These are phyloP conservation scores for Gambelia wislizenii DNA, from an alignment of 2,797 vertebrate genomes.

Conservation along the genomic window DNA sequence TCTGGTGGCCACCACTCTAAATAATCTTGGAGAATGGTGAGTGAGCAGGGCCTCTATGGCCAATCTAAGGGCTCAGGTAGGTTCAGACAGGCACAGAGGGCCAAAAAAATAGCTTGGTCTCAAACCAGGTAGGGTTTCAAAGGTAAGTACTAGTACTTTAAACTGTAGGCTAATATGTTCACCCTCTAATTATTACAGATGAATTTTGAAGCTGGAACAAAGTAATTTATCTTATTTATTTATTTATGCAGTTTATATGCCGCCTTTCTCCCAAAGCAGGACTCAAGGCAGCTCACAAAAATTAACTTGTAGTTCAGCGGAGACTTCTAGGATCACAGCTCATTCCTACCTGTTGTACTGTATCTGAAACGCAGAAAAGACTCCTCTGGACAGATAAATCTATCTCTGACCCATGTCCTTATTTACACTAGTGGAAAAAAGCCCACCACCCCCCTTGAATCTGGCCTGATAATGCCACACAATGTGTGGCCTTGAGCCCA, in stretches of 20 bases:
- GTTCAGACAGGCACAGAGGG: background rate
- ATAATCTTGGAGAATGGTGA: background rate
- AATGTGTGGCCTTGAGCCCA: too few relatives aligned
- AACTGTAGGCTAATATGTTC: background rate
- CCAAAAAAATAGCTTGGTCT: too few relatives aligned
- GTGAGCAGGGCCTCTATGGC: background rate
- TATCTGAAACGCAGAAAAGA: too few relatives aligned
- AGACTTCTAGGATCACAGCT: background rate
- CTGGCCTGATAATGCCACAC: too few relatives aligned
- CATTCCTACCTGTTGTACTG: background rate
- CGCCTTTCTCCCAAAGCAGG: too few relatives aligned
- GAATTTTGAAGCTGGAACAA: background rate
- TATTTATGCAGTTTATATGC: too few relatives aligned
- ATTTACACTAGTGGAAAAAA: too few relatives aligned
- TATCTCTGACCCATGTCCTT: too few relatives aligned
- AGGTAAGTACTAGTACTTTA: background rate
- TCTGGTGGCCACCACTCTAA: background rate
- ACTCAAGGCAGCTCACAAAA: too few relatives aligned
- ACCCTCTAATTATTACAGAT: background rate
- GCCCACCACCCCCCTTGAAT: too few relatives aligned
- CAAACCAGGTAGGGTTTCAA: background rate
- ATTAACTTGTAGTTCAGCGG: background rate
- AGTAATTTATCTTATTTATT: background rate
- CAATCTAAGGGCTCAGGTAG: background rate
- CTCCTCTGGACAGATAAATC: too few relatives aligned